phyloP scores from a whole-genome alignment of 2,888 invertebrate genomes.

The Tortricodes alternella region DNA sequence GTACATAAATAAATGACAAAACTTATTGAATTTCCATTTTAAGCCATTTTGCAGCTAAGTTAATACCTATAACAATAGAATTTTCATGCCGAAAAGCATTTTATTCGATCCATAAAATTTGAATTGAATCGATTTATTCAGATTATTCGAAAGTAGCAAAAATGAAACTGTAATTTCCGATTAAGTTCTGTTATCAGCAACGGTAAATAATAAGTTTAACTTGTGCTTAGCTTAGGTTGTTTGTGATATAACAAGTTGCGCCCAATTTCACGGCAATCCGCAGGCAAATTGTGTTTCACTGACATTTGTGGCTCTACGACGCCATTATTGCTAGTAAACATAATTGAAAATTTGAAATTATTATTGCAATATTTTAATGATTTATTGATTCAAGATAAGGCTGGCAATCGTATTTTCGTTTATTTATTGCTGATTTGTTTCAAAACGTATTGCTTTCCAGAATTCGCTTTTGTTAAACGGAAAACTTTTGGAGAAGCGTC shows the following conservation, averaged over 20 bases:
- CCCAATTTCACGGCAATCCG: conserved; percentile 39
- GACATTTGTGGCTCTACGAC: conserved; percentile 19
- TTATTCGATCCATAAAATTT: background rate
- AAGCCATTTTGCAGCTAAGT: no score
- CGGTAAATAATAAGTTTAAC: conserved; percentile 30
- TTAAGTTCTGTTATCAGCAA: conserved; percentile 23
- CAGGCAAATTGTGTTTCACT: conserved; percentile 26
- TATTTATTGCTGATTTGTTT: conserved; percentile 13
- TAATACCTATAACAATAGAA: no score
- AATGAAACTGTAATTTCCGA: conserved; percentile 27
- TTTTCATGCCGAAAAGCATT: background rate
- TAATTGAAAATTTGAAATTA: conserved; percentile 31
- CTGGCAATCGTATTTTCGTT: conserved; percentile 6
- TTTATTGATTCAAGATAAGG: conserved; percentile 27
- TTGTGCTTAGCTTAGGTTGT: conserved; percentile 27
- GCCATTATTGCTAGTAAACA: conserved; percentile 14
- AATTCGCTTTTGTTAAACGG: no score
- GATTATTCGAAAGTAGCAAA: conserved; percentile 9
- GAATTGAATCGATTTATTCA: conserved; percentile 1
- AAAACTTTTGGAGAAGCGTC: no score
- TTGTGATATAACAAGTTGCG: conserved; percentile 32
- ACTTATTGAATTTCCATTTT: no score
- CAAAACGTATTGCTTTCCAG: no score
- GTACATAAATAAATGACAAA: no score
- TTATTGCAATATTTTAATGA: conserved; percentile 28